A percentile compares a stretch with the other conserved stretches of the same genome.
phyloP scores from a whole-genome alignment of 2,888 invertebrate species.

The Hemicrepidius hirtus region DNA sequence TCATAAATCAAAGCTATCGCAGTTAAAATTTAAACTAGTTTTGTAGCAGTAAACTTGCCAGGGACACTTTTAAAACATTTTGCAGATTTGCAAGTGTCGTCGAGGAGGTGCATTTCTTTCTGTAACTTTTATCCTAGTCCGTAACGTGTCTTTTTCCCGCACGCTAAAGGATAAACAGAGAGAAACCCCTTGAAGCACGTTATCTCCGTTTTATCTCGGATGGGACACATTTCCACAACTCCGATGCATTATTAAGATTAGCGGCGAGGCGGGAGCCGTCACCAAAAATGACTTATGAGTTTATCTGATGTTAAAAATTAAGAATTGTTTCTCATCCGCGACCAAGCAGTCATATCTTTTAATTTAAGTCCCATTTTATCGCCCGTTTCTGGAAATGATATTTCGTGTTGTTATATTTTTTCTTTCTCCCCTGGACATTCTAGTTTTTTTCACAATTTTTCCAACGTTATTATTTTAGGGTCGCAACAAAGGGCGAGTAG shows the following conservation, averaged over 20 bases:
- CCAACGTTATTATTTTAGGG: conserved; percentile 25
- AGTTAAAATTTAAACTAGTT: conserved; percentile 17
- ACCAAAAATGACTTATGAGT: conserved; percentile 53
- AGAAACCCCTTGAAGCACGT: neutral
- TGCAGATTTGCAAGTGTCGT: conserved; percentile 26
- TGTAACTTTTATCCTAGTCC: neutral
- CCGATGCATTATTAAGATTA: conserved; percentile 53
- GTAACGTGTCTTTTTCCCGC: neutral
- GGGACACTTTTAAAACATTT: conserved; percentile 25
- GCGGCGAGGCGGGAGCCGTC: conserved; percentile 47
- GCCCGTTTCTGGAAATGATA: conserved; percentile 30
- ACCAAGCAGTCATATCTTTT: conserved; percentile 51
- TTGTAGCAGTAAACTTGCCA: conserved; percentile 3
- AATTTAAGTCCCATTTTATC: conserved; percentile 49
- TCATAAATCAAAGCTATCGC: conserved; percentile 33
- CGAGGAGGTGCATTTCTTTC: conserved; percentile 22
- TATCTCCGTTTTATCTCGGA: conserved; percentile 43
- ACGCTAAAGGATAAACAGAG: neutral
- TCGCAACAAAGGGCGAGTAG: conserved; percentile 11
- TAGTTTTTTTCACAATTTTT: conserved; percentile 7
- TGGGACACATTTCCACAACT: conserved; percentile 49
- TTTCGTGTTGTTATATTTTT: neutral
- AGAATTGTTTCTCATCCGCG: conserved; percentile 53
- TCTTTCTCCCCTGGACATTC: neutral
- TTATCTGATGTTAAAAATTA: conserved; percentile 57